phyloP scores from a whole-genome alignment of 2,888 invertebrate genomes.

The Idaea dimidiata region DNA sequence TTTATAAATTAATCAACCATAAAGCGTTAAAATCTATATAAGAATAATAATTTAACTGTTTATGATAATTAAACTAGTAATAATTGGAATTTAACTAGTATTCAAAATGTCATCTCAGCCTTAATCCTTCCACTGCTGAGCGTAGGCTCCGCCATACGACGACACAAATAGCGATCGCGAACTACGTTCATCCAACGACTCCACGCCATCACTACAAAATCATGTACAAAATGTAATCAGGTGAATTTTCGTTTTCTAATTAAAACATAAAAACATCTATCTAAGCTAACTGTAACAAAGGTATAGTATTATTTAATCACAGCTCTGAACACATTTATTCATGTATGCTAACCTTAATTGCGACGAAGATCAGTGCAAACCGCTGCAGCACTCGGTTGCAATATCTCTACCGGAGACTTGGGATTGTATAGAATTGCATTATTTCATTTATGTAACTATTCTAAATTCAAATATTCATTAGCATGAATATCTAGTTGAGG shows the following conservation, averaged over 20 bases:
- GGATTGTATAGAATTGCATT: slow-evolving; percentile 9
- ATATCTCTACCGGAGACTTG: slow-evolving; percentile 16
- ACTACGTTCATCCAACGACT: no score
- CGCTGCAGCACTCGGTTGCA: slow-evolving; percentile 21
- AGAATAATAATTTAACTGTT: no score
- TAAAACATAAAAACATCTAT: neutral
- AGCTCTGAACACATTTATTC: slow-evolving; percentile 20
- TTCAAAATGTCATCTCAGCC: no score
- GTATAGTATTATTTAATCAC: slow-evolving; percentile 11
- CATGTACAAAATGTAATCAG: no score
- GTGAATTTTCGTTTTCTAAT: neutral
- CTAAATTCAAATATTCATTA: neutral
- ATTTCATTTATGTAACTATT: neutral
- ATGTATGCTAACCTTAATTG: slow-evolving; percentile 30
- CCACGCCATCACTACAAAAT: no score
- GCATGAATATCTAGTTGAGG: neutral
- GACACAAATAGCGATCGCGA: no score
- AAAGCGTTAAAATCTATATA: no score
- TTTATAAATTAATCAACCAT: no score
- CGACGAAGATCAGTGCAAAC: slow-evolving; percentile 24
- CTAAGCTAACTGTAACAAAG: neutral
- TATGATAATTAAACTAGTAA: no score
- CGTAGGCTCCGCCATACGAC: no score
- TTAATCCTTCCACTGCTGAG: no score
- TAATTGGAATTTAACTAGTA: no score